phyloP scores from a whole-genome alignment of 2,797 vertebrate genomes.

The Heterohyrax brucei region DNA sequence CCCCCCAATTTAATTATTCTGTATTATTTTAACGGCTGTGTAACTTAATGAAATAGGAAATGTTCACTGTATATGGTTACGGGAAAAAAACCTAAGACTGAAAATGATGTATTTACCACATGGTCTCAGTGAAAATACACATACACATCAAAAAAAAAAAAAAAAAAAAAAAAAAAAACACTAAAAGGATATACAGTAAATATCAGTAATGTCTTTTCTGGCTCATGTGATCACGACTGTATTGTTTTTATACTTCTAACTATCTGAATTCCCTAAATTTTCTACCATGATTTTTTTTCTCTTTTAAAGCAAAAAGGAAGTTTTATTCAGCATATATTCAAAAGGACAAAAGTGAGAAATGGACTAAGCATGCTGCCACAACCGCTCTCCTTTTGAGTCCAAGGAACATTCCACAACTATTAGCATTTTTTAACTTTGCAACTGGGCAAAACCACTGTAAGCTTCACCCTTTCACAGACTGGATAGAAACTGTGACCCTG shows the following conservation, averaged over 20 bases:
- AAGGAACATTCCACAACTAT: too few species aligned
- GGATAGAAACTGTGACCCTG: too few species aligned
- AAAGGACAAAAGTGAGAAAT: too few species aligned
- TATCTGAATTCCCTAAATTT: background rate
- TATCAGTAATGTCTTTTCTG: background rate
- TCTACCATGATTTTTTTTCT: background rate
- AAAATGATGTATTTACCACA: background rate
- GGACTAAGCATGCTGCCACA: too few species aligned
- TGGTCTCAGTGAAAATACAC: background rate
- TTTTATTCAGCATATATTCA: too few species aligned
- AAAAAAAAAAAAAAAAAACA: background rate
- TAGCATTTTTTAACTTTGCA: too few species aligned
- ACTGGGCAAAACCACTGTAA: too few species aligned
- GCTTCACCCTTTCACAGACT: too few species aligned
- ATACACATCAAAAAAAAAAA: too few species aligned
- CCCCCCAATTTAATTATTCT: background rate
- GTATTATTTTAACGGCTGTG: background rate
- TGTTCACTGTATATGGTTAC: background rate
- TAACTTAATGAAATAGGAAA: conserved; percentile 21
- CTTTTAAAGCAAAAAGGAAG: too few species aligned
- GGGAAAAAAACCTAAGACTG: background rate
- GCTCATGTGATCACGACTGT: fast-evolving
- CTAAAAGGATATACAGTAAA: background rate
- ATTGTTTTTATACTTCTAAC: background rate
- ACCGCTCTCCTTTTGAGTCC: too few species aligned